Conservation (phyloP, 2,113 vertebrate species). For the Eulacestoma nigropectus region DNA sequence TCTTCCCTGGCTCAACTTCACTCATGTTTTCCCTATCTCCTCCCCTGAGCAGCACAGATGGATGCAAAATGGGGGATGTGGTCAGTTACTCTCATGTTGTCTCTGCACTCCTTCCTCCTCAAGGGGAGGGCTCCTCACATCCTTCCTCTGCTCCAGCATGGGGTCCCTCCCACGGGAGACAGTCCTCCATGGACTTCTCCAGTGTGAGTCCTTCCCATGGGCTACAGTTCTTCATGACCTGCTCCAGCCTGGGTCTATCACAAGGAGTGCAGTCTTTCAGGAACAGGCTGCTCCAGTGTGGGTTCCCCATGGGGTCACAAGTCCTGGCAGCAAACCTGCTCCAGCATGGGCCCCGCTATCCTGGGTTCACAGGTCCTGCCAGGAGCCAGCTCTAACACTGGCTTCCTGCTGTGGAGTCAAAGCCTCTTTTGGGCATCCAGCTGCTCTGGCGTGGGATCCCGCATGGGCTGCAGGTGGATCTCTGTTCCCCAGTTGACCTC, state of each 20-base stretch:
- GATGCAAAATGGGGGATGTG: background rate
- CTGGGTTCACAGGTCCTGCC: background rate
- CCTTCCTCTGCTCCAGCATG: background rate
- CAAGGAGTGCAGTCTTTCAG: background rate
- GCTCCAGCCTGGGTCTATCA: background rate
- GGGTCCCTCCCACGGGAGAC: background rate
- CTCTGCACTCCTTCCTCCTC: background rate
- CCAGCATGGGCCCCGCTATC: background rate
- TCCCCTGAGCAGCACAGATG: background rate
- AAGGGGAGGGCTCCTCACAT: background rate
- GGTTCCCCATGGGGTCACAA: background rate
- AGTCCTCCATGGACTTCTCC: background rate
- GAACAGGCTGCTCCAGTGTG: background rate
- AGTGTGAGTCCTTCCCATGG: background rate
- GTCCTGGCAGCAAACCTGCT: background rate
- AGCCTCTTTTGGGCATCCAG: background rate
- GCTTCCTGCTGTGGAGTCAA: background rate
- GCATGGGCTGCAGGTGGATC: background rate
- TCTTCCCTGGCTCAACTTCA: background rate
- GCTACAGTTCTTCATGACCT: background rate
- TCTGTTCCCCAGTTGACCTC: background rate
- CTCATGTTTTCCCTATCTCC: rapidly evolving
- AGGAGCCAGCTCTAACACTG: background rate
- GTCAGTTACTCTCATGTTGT: background rate
- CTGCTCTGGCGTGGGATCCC: rapidly evolving